Base-by-base conservation (phyloP, 2,113 vertebrate species). In the Anhinga rufa region DNA sequence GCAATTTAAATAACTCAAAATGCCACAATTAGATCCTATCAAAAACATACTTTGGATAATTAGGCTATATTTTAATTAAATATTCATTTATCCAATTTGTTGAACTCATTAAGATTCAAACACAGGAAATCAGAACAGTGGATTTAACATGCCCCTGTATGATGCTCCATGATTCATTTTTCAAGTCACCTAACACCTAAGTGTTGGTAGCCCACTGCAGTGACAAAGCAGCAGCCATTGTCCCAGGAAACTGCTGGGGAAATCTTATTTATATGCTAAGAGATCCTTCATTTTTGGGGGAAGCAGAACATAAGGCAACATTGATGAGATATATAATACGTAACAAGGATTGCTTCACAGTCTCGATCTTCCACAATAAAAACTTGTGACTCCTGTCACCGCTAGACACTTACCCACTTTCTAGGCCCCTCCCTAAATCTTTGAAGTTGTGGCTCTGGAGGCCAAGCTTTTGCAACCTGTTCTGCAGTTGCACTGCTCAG, bases 31-130 rank as follows among this genome's bases (percentile, higher is more conserved):
- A 83, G 10, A 65, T 54, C 34, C 22, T 40, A 44, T 86, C 70
- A 87, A 88, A 72, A 65, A 22, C 44, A 70, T 34, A 40, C 0
- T 0, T 40, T 70, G 65, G 46, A 44, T 91, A 86, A 86, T 85
- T 54, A 38, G 44, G 9, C 10, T 83, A 46, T 52, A 79, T 82
- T 88, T 92, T 82, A 95, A 86, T 81, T 54, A 51, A 88, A 64
- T 20, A 72, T 58, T 88, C 76, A 42, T 82, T 84, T 70, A 71
- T 81, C 61, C 44, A 62, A 55, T 82, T 92, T 89, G 34, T 68
- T 86, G 38, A 86, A 68, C 25, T 91, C 70, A 95, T 81, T 93
- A 22, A 2, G 2, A 46, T 44, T 66, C 40, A 69, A 81, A 34
- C 28, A 71, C 10, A 57, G 46, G 51, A 10, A 88, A 69, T 65